Base-by-base conservation (phyloP, 1,140 invertebrate genomes). In the Berghia stephanieae region DNA sequence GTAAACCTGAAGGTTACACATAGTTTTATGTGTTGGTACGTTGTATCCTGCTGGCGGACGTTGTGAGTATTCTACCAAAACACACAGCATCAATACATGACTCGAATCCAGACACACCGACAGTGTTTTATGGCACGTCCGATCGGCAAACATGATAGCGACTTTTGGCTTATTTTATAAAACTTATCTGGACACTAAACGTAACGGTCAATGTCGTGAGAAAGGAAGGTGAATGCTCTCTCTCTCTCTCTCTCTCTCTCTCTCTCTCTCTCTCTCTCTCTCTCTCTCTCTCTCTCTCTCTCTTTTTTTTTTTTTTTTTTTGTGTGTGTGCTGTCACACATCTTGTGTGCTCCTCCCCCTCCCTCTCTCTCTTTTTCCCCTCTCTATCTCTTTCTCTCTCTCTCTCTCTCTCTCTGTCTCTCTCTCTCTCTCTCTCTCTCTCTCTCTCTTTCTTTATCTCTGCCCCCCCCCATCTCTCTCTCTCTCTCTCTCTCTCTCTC, bases 401-500 rank as follows among this genome's bases (percentile, higher is more conserved):
- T 63, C 57, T 31, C 27, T 63, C 27, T 27, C 27, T 27, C 27
- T 63, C 27, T 27, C 57, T 63, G 8, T 63, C 10, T 27, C 27
- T 27, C 57, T 31, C 57, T 31, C 27, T 63, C 57, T 63, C 57
- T 63, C 27, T 63, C 27, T 66, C 31, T 27, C 66, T 8, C 16
- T 8, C 60, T 66, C 5, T 66, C n/a, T 66, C 60, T 36, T 4
- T 66, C 60, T 66, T 31, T 66, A 16, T 43, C 40, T 42, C 36
- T 40, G 38, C 18, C 67, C n/a, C 40, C n/a, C 40, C 31, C 2
- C 44, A 13, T 43, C 67, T 69, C 67, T 42, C 36, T 42, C 8
- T 31, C 60, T 66, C 60, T 66, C 60, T 31, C 34, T 66, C 60
- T 66, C 34, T 66, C 60, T 66, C 60, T 66, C 3, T 66, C 24